A percentile compares a stretch with the other conserved stretches of the same genome.
Evolutionary conservation across 1,140 invertebrate genomes (phyloP).

Genomic region (Diabrotica undecimpunctata): DNA sequence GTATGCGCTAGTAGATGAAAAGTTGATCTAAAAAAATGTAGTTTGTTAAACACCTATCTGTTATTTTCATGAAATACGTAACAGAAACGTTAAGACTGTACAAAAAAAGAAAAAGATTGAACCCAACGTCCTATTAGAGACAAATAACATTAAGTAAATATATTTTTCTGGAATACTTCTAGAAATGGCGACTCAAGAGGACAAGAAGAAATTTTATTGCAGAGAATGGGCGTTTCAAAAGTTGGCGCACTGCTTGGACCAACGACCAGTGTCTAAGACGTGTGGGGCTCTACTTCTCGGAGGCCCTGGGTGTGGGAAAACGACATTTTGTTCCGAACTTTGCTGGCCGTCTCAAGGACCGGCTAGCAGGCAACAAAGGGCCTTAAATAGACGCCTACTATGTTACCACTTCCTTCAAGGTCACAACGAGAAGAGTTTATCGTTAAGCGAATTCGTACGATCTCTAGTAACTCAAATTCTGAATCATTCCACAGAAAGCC

Average conservation of each 20-base stretch:
- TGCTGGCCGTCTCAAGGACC: slow-evolving; percentile 66
- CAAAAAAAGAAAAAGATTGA: slow-evolving; percentile 27
- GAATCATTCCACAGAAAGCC: slow-evolving; percentile 56
- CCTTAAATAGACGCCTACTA: slow-evolving; percentile 70
- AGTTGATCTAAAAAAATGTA: slow-evolving; percentile 6
- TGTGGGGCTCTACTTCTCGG: slow-evolving; percentile 82
- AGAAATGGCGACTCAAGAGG: slow-evolving; percentile 36
- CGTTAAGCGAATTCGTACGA: slow-evolving; percentile 77
- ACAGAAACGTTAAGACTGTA: slow-evolving; percentile 22
- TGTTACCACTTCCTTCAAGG: slow-evolving; percentile 81
- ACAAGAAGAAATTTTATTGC: slow-evolving; percentile 69
- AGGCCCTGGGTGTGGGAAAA: slow-evolving; percentile 85
- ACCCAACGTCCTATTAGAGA: slow-evolving; percentile 15
- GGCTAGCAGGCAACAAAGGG: slow-evolving; percentile 63
- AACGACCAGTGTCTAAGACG: slow-evolving; percentile 69
- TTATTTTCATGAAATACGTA: slow-evolving; percentile 15
- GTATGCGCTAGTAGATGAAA: slow-evolving; percentile 7
- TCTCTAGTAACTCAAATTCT: slow-evolving; percentile 78
- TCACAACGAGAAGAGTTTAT: slow-evolving; percentile 61
- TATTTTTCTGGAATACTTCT: slow-evolving; percentile 9
- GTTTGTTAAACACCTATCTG: not conserved
- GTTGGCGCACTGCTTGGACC: slow-evolving; percentile 85
- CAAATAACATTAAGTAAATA: slow-evolving; percentile 15
- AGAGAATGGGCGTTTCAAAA: slow-evolving; percentile 95
- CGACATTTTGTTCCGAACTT: slow-evolving; percentile 79